Evolutionary conservation across 2,113 vertebrate genomes (phyloP).

Genomic region (Pterocles orientalis): DNA sequence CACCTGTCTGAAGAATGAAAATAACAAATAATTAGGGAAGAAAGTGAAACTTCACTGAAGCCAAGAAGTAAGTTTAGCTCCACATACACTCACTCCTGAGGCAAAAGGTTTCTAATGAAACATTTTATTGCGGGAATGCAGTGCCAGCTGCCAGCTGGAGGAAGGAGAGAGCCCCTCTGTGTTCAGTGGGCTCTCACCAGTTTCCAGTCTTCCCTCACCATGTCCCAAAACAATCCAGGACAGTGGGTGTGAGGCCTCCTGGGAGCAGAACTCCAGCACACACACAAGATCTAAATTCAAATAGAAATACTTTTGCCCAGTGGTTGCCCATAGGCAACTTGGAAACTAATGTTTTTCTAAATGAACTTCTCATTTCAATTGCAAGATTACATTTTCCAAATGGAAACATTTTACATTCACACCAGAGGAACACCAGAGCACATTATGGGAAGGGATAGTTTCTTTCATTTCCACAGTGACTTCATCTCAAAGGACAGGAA

Average conservation of each 20-base stretch:
- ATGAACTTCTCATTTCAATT: background rate
- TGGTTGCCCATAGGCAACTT: background rate
- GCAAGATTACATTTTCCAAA: background rate
- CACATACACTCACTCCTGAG: background rate
- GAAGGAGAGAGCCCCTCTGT: background rate
- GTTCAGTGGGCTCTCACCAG: background rate
- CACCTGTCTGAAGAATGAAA: constrained; percentile 9
- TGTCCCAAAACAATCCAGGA: background rate
- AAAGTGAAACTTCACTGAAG: background rate
- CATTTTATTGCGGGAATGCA: background rate
- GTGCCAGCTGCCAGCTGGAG: background rate
- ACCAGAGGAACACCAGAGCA: background rate
- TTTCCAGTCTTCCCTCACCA: background rate
- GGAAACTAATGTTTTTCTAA: background rate
- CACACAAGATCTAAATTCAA: background rate
- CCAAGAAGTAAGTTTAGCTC: background rate
- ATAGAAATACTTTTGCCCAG: background rate
- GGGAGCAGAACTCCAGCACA: background rate
- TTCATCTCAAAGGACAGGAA: background rate
- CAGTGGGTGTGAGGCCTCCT: background rate
- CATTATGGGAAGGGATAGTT: background rate
- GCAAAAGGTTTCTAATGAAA: constrained; percentile 3
- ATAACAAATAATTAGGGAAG: background rate
- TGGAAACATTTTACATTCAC: background rate
- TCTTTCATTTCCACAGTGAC: background rate